Evolutionary conservation across 2,797 vertebrate species (phyloP).

Genomic region (Poeciliopsis infans): DNA sequence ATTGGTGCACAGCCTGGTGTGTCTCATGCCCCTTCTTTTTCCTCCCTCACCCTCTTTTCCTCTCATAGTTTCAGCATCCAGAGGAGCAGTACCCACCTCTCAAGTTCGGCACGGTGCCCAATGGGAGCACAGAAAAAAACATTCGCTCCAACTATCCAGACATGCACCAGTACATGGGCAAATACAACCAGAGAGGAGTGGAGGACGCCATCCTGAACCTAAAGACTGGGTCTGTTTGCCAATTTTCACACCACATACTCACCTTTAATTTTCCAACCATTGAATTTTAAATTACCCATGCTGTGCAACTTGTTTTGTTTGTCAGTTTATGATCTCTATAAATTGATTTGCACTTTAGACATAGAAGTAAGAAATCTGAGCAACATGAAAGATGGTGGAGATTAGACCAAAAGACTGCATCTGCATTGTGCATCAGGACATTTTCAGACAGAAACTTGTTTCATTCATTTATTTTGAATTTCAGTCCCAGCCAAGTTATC

Average conservation of each 20-base stretch:
- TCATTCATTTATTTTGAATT: not conserved
- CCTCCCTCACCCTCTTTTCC: slow-evolving; percentile 53
- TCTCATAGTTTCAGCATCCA: slow-evolving; percentile 92
- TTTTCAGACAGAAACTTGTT: not conserved
- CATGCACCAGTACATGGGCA: slow-evolving; percentile 96
- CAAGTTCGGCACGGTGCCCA: slow-evolving; percentile 95
- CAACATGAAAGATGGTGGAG: not conserved
- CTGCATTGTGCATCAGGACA: not conserved
- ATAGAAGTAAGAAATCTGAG: not conserved
- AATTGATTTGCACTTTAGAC: not conserved
- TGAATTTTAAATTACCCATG: slow-evolving; percentile 9
- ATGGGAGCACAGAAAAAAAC: slow-evolving; percentile 96
- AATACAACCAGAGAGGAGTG: slow-evolving; percentile 94
- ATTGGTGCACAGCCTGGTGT: slow-evolving; percentile 71
- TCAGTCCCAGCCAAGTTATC: not conserved
- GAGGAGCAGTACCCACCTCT: slow-evolving; percentile 94
- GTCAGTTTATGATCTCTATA: not conserved
- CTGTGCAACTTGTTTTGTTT: not conserved
- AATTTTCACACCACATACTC: not conserved
- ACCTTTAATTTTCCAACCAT: not conserved
- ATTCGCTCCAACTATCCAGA: slow-evolving; percentile 96
- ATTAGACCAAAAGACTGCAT: not conserved
- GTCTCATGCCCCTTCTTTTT: slow-evolving; percentile 65
- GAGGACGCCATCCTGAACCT: slow-evolving; percentile 93
- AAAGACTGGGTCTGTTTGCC: slow-evolving; percentile 88